These are phyloP conservation scores for Spodoptera littoralis DNA, from an alignment of 2,888 invertebrate genomes.

Conservation along the genomic window DNA sequence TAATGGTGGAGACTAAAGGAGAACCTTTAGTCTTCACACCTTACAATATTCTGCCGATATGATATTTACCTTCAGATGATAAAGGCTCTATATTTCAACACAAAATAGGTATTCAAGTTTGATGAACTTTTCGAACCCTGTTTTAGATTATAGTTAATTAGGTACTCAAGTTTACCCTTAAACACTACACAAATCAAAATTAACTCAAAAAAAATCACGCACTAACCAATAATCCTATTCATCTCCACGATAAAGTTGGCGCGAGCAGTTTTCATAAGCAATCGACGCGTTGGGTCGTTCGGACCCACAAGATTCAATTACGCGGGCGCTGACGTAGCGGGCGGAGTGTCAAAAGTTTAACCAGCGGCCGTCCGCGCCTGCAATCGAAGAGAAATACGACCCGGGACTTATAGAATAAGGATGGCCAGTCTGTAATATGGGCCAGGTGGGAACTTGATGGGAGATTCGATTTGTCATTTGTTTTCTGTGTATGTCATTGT, in stretches of 20 bases:
- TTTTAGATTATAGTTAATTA: neutral
- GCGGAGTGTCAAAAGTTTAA: slow-evolving; percentile 73
- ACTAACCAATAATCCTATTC: slow-evolving; percentile 51
- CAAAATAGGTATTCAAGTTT: too few relatives aligned
- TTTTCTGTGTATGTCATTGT: slow-evolving; percentile 4
- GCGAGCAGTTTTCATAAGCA: slow-evolving; percentile 66
- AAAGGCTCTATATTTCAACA: too few relatives aligned
- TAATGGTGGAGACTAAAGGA: too few relatives aligned
- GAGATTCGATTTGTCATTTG: slow-evolving; percentile 40
- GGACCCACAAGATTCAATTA: slow-evolving; percentile 81
- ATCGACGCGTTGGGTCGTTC: slow-evolving; percentile 54
- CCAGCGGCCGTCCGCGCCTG: slow-evolving; percentile 56
- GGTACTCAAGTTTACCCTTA: slow-evolving; percentile 11
- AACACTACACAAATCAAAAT: slow-evolving; percentile 12
- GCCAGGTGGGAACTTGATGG: slow-evolving; percentile 33
- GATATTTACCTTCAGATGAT: too few relatives aligned
- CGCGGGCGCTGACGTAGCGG: slow-evolving; percentile 68
- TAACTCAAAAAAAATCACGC: slow-evolving; percentile 28
- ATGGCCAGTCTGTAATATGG: slow-evolving; percentile 45
- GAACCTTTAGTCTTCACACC: too few relatives aligned
- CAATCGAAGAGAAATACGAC: slow-evolving; percentile 54
- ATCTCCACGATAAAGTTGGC: slow-evolving; percentile 52
- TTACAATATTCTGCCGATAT: too few relatives aligned
- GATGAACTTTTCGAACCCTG: too few relatives aligned
- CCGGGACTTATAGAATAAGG: slow-evolving; percentile 40